Evolutionary conservation across 1,140 invertebrate genomes (phyloP).

Genomic region (Ganaspis sp.): DNA sequence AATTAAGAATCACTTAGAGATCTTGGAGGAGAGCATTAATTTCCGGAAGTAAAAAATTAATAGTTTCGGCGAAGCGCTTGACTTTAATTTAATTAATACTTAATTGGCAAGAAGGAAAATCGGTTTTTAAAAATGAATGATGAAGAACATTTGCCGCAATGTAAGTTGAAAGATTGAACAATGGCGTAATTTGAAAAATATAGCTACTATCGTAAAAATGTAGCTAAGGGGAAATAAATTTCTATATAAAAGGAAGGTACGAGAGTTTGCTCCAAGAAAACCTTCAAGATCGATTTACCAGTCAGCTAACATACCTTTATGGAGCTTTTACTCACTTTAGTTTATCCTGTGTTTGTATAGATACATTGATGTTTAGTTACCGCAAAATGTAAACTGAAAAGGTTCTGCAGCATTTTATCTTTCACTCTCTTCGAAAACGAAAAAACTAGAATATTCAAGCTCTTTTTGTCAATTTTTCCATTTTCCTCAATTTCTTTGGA

Average conservation of each 20-base stretch:
- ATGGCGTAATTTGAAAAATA: neutral
- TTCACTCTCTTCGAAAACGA: neutral
- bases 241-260: conserved; percentile 18
- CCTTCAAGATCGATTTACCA: conserved; percentile 31
- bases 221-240: conserved; percentile 14
- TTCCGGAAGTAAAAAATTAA: neutral
- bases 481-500: too few species aligned
- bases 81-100: neutral
- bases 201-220: conserved; percentile 24
- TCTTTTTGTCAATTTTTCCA: too few species aligned
- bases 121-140: neutral
- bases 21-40: neutral
- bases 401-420: neutral
- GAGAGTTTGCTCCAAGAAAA: neutral
- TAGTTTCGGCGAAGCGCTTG: neutral
- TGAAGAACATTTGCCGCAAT: neutral
- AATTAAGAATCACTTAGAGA: neutral
- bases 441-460: too few species aligned
- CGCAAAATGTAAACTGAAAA: neutral
- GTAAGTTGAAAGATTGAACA: neutral
- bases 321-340: neutral
- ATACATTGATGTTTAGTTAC: conserved; percentile 1
- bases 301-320: conserved; percentile 29
- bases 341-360: neutral
- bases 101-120: too few species aligned